Conservation (phyloP, 2,888 invertebrate genomes). For the Azorinus chamasolen region DNA sequence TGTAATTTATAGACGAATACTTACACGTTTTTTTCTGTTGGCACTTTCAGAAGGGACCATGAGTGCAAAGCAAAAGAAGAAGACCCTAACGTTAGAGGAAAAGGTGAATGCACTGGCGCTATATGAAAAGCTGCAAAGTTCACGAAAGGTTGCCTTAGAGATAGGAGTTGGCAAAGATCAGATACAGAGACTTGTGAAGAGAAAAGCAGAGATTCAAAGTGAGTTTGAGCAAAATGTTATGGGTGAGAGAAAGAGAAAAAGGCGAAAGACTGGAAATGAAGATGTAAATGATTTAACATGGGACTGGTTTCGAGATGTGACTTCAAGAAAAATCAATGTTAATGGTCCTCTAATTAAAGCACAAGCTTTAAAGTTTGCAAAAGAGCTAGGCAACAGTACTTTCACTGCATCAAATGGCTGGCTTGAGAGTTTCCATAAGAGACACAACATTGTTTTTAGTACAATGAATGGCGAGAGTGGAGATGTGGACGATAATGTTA, state of each 20-base stretch:
- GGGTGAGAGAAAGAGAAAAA: constrained; percentile 12
- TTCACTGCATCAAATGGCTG: constrained; percentile 27
- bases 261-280: constrained; percentile 7
- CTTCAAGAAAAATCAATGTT: constrained; percentile 2
- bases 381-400: not conserved
- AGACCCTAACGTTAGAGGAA: no score
- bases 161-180: no score
- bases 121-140: no score
- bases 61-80: no score
- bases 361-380: constrained; percentile 17
- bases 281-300: constrained; percentile 23
- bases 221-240: no score
- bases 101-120: no score
- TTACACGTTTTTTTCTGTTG: no score
- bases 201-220: no score
- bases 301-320: constrained; percentile 31
- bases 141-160: no score
- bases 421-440: constrained; percentile 21
- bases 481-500: constrained; percentile 19
- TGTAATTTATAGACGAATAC: no score
- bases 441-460: constrained; percentile 24
- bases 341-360: constrained; percentile 28
- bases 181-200: no score
- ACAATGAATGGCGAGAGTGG: constrained; percentile 28
- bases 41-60: no score